phyloP scores from a whole-genome alignment of 2,113 vertebrate genomes.

The Ornithorhynchus anatinus region DNA sequence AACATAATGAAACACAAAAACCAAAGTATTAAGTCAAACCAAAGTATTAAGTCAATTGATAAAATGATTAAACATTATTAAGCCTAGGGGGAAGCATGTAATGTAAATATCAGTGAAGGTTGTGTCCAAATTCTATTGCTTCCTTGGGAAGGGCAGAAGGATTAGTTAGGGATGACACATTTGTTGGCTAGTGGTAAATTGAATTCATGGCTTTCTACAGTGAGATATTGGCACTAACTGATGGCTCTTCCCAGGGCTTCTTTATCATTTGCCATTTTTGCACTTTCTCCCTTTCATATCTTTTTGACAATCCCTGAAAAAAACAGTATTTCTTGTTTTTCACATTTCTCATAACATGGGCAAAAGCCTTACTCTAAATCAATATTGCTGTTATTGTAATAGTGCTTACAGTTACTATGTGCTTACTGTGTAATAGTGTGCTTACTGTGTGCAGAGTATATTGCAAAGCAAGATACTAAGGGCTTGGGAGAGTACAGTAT shows the following conservation, averaged over 20 bases:
- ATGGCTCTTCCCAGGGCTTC: background rate
- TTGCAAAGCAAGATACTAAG: too few species aligned
- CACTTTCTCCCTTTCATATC: background rate
- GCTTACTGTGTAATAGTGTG: too few species aligned
- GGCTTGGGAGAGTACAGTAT: too few species aligned
- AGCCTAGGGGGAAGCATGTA: background rate
- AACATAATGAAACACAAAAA: slow-evolving; percentile 54
- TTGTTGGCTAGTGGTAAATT: background rate
- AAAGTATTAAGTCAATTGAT: slow-evolving; percentile 42
- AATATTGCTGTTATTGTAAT: slow-evolving; percentile 15
- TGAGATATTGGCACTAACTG: background rate
- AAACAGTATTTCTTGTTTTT: slow-evolving; percentile 16
- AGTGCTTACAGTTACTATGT: too few species aligned
- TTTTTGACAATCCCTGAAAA: slow-evolving; percentile 4
- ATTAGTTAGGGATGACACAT: background rate
- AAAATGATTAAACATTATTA: slow-evolving; percentile 3
- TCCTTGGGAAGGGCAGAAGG: background rate
- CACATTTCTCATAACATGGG: slow-evolving; percentile 1
- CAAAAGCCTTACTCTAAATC: slow-evolving; percentile 12
- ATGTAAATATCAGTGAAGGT: background rate
- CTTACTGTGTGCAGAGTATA: too few species aligned
- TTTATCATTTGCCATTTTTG: background rate
- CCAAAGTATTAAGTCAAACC: slow-evolving; percentile 55
- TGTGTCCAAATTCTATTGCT: background rate
- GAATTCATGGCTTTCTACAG: background rate